Evolutionary conservation across 1,140 invertebrate species (phyloP).

Genomic region (Metaphire vulgaris): DNA sequence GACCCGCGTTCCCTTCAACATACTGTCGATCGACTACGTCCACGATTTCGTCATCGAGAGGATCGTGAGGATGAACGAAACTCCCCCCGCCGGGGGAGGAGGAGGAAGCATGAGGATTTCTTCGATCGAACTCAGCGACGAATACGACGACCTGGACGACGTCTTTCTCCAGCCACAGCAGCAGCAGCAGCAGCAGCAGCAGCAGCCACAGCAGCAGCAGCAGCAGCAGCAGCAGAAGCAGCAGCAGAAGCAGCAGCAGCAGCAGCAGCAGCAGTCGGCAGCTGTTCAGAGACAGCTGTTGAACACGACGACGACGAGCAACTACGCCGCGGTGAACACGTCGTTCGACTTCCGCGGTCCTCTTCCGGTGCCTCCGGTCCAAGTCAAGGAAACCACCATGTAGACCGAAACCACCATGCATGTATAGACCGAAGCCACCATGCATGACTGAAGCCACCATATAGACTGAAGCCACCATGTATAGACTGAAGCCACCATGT

Average conservation of each 20-base stretch:
- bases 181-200: too few relatives aligned
- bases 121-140: background rate
- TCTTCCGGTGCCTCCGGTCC: background rate
- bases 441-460: background rate
- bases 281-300: background rate
- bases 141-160: background rate
- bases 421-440: background rate
- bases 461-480: background rate
- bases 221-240: too few relatives aligned
- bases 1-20: conserved; percentile 4
- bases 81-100: too few relatives aligned
- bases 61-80: conserved; percentile 14
- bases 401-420: background rate
- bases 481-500: background rate
- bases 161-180: background rate
- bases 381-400: background rate
- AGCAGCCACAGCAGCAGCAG: too few relatives aligned
- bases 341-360: background rate
- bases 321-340: background rate
- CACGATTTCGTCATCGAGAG: conserved; percentile 8
- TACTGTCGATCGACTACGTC: conserved; percentile 20
- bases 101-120: background rate
- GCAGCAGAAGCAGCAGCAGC: too few relatives aligned
- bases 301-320: background rate
- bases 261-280: too few relatives aligned